Percentiles rank a stretch among this genome's conserved stretches.
These are phyloP conservation scores for Alethe castanea DNA, from an alignment of 2,113 vertebrate genomes.

Conservation along the genomic window DNA sequence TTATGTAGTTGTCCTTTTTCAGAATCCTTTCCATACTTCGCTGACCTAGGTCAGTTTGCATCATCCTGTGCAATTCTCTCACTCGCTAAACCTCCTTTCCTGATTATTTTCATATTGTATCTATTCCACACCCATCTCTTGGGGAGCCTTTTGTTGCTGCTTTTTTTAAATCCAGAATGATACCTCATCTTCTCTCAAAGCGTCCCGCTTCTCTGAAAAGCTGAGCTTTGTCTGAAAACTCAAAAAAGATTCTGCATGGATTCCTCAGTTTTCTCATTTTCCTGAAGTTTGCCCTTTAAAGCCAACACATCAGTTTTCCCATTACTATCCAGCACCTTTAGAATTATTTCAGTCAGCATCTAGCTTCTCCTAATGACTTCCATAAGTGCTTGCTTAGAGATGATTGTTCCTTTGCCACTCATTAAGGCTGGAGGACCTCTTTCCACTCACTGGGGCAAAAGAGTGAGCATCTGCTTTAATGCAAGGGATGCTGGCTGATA, in stretches of 20 bases:
- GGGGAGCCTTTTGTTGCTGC: background rate
- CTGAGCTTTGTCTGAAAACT: background rate
- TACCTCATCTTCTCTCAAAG: background rate
- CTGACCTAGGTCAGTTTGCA: background rate
- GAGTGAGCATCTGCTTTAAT: background rate
- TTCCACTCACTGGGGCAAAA: background rate
- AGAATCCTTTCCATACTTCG: background rate
- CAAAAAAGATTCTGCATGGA: background rate
- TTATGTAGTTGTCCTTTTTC: background rate
- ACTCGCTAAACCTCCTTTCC: background rate
- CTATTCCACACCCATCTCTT: background rate
- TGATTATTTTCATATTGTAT: slow-evolving; percentile 5
- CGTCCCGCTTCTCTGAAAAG: background rate
- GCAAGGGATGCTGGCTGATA: background rate
- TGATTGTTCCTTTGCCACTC: background rate
- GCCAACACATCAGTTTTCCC: background rate
- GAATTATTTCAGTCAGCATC: background rate
- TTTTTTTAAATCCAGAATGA: background rate
- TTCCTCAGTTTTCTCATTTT: background rate
- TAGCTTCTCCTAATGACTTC: background rate
- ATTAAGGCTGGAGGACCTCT: background rate
- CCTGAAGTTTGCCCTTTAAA: background rate
- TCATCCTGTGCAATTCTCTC: background rate
- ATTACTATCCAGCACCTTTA: background rate
- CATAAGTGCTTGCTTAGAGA: background rate